Conservation (phyloP, 2,113 vertebrate genomes). For the Chaenocephalus aceratus region DNA sequence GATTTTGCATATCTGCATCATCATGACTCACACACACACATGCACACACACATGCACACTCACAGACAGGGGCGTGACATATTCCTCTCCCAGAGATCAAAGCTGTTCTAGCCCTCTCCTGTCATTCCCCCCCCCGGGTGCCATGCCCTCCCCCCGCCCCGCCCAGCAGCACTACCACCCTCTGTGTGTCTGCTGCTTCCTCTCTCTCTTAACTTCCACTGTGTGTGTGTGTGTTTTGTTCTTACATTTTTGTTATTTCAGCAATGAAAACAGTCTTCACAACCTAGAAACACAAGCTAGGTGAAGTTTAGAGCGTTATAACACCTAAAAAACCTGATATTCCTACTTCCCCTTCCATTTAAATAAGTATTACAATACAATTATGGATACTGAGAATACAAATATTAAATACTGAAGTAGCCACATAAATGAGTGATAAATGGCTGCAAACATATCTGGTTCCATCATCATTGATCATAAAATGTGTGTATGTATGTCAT, state of each 20-base stretch:
- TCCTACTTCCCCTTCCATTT: not conserved
- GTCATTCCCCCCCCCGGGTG: conserved; percentile 50
- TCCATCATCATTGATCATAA: conserved; percentile 37
- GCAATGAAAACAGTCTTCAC: conserved; percentile 3
- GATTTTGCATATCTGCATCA: conserved; percentile 33
- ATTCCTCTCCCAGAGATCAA: conserved; percentile 63
- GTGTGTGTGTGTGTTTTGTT: conserved; percentile 20
- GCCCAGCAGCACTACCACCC: conserved; percentile 14
- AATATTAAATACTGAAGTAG: conserved; percentile 42
- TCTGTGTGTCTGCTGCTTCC: conserved; percentile 20
- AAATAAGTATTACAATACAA: conserved; percentile 18
- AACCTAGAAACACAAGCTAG: not conserved
- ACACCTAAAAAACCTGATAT: not conserved
- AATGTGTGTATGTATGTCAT: conserved; percentile 9
- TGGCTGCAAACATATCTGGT: conserved; percentile 31
- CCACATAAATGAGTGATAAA: conserved; percentile 26
- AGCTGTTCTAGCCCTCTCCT: conserved; percentile 53
- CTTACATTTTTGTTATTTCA: conserved; percentile 20
- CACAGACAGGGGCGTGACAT: conserved; percentile 35
- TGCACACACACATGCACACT: not conserved
- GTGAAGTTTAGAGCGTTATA: not conserved
- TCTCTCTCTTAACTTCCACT: not conserved
- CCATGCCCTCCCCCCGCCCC: conserved; percentile 28
- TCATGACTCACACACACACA: conserved; percentile 24
- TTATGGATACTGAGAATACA: conserved; percentile 3